Evolutionary conservation across 2,113 vertebrate species (phyloP), one percentile per base, ranked within the genome.

Genomic region (Xenopus laevis): DNA sequence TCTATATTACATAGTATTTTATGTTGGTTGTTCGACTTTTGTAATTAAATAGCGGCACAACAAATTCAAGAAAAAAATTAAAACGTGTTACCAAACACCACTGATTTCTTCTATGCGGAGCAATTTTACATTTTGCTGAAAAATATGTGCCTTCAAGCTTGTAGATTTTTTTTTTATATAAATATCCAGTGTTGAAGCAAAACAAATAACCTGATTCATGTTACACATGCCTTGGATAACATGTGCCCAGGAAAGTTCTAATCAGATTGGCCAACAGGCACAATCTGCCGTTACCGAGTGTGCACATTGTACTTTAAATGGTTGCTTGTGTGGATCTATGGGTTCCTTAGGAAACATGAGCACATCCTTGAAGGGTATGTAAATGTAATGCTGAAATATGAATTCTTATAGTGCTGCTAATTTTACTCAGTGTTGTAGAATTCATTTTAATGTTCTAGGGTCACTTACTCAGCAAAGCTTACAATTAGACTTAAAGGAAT

Each of bases 41-140:
- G 58, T 69, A 69, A 62, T 47, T 68, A 53, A 62, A 60, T 44
- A 60, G 15, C 46, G 63, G 60, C 45, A 62, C 30, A 68, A 55
- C 46, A 12, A 69, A 75, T 33, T 68, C 17, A 15, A 60, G 45
- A 68, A 68, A 72, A 50, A 72, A 74, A 74, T 74, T 61, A 68
- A 50, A 74, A 74, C 40, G 64, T 74, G 65, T 74, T 74, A 74
- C 65, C 23, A 68, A 68, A 75, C 58, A 75, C 65, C 58, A 61
- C 65, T 68, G 57, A 68, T 57, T 75, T 69, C 23, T 68, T 63
- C 53, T 55, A 7, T 7, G 53, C 8, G 46, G 46, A 17, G 57
- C 45, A 68, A 68, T 68, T 53, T 68, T 68, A 55, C 52, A 27
- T 62, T 61, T 62, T 62, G 65, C 13, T 18, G 16, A 20, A 69